Base-by-base conservation (phyloP, 2,113 vertebrate genomes). In the Dendropsophus ebraccatus region DNA sequence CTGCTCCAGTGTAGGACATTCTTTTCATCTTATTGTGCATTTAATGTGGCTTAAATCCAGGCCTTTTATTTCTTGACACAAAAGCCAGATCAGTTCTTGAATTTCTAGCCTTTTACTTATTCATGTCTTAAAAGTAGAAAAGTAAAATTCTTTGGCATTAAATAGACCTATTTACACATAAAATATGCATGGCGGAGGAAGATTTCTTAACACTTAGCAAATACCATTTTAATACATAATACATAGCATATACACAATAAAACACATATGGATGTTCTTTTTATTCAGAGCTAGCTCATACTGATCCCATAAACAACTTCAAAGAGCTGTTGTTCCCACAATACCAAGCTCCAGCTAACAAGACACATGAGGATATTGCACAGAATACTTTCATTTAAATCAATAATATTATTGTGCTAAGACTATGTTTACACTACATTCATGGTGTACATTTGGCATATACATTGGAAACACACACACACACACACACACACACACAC, bases 21-120 rank as follows among this genome's bases (percentile, higher is more conserved):
- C 76, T 23, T 78, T 78, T 78, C 52, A 56, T 56, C 52, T 54
- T 78, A 56, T 78, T 32, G 52, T 58, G 50, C 30, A 78, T 54
- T 35, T 62, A 28, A 32, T 30, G 28, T 67, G 50, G 76, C 32
- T 52, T 78, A 32, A 77, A 54, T 54, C 49, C 25, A 52, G 17
- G 49, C 28, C 19, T 37, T 78, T 56, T 56, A 56, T 54, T 13
- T 56, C 23, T 12, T n/a, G 25, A 13, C 1, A 56, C 16, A 75
- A 75, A 77, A 77, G 49, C 17, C 49, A 54, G 49, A 77, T 54
- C 49, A 54, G 19, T 77, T 19, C 50, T 28, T 75, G 45, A 75
- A 49, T 50, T 49, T 50, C 8, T 50, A 16, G 72, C 10, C 41
- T 47, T 49, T 49, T 74, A 74, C 21, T n/a, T 74, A 16, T 25